Evolutionary conservation across 2,797 vertebrate species (phyloP).

Genomic region (Sciaenops ocellatus): DNA sequence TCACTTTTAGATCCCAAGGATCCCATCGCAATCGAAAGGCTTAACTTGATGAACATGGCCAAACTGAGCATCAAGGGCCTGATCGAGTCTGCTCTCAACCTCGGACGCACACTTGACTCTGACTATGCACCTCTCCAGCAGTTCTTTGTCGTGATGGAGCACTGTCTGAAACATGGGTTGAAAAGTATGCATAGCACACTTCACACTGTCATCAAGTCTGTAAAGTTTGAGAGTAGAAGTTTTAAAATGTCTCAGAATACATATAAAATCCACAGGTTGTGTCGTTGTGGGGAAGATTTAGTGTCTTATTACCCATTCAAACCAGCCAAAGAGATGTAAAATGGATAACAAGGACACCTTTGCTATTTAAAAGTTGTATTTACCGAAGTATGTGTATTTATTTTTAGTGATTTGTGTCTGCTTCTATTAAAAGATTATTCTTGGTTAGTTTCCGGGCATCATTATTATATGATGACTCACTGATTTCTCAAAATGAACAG

Average conservation of each 20-base stretch:
- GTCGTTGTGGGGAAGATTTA: neutral
- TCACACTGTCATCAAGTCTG: neutral
- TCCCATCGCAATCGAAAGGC: conserved; percentile 97
- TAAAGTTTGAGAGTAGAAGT: neutral
- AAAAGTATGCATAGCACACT: conserved; percentile 86
- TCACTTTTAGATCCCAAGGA: conserved; percentile 93
- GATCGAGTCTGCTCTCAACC: conserved; percentile 97
- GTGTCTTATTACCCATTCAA: neutral
- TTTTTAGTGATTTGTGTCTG: neutral
- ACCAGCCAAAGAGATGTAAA: neutral
- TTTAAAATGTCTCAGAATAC: neutral
- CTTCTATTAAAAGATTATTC: neutral
- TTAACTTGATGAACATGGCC: conserved; percentile 99
- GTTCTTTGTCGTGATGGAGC: conserved; percentile 99
- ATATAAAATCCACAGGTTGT: neutral
- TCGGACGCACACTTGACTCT: conserved; percentile 95
- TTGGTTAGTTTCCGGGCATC: neutral
- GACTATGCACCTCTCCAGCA: conserved; percentile 98
- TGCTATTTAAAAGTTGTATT: neutral
- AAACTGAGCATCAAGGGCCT: conserved; percentile 98
- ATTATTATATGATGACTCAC: neutral
- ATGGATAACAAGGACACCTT: neutral
- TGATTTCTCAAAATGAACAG: neutral
- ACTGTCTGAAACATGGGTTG: conserved; percentile 96
- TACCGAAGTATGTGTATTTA: neutral